phyloP scores from a whole-genome alignment of 2,113 vertebrate species.

The Hoplias malabaricus region DNA sequence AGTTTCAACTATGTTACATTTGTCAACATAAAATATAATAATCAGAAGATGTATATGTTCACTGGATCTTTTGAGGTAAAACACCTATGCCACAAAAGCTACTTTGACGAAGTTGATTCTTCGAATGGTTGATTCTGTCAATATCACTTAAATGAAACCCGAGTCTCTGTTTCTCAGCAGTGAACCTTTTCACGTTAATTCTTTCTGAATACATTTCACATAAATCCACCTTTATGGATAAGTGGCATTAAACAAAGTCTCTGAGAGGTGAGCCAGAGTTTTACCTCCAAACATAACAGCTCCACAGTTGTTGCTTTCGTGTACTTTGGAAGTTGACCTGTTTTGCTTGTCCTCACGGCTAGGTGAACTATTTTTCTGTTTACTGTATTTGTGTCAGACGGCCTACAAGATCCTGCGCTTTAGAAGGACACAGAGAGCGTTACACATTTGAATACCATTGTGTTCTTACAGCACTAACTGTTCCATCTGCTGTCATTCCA shows the following conservation, averaged over 20 bases:
- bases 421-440: background rate
- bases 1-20: too few relatives aligned
- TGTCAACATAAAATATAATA: too few relatives aligned
- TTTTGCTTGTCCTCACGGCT: background rate
- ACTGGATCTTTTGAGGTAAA: too few relatives aligned
- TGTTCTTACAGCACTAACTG: background rate
- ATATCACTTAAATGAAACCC: too few relatives aligned
- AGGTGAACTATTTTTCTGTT: background rate
- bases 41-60: too few relatives aligned
- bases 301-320: background rate
- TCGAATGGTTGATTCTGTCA: too few relatives aligned
- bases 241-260: background rate
- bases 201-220: background rate
- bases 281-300: too few relatives aligned
- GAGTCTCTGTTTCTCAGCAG: too few relatives aligned
- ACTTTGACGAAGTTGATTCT: too few relatives aligned
- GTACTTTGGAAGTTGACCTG: constrained; percentile 4
- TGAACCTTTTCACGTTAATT: too few relatives aligned
- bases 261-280: too few relatives aligned
- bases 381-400: constrained; percentile 5
- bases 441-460: background rate
- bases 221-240: background rate
- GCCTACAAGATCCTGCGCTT: constrained; percentile 3
- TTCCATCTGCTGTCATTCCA: background rate
- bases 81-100: too few relatives aligned